Conservation (phyloP, 2,888 invertebrate species). For the Cerastoderma edule region DNA sequence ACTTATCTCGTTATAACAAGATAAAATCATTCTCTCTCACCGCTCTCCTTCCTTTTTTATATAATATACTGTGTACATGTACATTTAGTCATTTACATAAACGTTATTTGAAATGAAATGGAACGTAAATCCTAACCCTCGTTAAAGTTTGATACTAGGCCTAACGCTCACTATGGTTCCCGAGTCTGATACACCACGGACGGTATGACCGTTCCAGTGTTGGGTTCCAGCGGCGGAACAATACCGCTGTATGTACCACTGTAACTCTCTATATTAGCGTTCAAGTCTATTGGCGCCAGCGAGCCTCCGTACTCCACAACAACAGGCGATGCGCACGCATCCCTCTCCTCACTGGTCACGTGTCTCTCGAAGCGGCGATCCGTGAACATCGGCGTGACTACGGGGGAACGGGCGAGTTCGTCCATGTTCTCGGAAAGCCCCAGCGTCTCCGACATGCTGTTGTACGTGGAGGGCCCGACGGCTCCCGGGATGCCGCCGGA, state of each 20-base stretch:
- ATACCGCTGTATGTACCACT: conserved; percentile 31
- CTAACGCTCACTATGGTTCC: too few relatives aligned
- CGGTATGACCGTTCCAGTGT: conserved; percentile 38
- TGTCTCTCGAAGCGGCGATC: not conserved
- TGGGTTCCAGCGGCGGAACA: conserved; percentile 41
- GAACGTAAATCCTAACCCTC: too few relatives aligned
- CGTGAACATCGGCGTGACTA: not conserved
- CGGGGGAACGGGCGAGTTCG: not conserved
- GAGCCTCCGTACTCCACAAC: conserved; percentile 5
- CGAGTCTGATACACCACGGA: not conserved
- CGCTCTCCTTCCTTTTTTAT: too few relatives aligned
- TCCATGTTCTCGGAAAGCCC: not conserved
- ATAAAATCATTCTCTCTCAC: too few relatives aligned
- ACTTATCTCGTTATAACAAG: too few relatives aligned
- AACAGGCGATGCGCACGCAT: not conserved
- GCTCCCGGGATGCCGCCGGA: not conserved
- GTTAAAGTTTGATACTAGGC: too few relatives aligned
- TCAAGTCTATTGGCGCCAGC: not conserved
- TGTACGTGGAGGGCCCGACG: not conserved
- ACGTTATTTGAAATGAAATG: too few relatives aligned
- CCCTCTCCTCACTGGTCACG: not conserved
- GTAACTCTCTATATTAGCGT: not conserved
- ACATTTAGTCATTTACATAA: too few relatives aligned
- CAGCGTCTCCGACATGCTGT: not conserved
- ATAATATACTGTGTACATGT: too few relatives aligned